phyloP scores from a whole-genome alignment of 2,797 vertebrate species.

The Pseudomugil tenellus region DNA sequence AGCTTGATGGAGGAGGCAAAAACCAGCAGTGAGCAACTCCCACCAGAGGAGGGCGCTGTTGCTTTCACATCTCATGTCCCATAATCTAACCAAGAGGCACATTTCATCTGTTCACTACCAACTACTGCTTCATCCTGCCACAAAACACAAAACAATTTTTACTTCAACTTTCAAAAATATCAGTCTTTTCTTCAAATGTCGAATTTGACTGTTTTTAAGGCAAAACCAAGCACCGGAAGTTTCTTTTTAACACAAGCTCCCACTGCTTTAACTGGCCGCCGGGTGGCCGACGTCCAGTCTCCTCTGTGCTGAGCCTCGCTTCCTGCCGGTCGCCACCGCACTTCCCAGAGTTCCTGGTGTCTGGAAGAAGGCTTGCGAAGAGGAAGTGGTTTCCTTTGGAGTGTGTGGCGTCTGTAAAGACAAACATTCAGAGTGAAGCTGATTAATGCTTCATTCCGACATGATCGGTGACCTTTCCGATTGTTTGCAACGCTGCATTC shows the following conservation, averaged over 20 bases:
- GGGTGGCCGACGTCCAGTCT: constrained; percentile 88
- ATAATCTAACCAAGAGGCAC: constrained; percentile 37
- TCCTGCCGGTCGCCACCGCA: constrained; percentile 62
- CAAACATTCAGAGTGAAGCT: constrained; percentile 12
- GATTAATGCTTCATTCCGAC: not conserved
- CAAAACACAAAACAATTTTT: not conserved
- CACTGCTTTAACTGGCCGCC: constrained; percentile 14
- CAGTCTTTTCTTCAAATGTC: not conserved
- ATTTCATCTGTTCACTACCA: constrained; percentile 4
- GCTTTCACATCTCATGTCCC: constrained; percentile 29
- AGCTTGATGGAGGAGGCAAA: constrained; percentile 44
- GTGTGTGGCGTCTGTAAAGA: constrained; percentile 83
- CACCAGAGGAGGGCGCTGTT: constrained; percentile 66
- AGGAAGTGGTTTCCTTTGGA: constrained; percentile 82
- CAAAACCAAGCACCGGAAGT: constrained; percentile 42
- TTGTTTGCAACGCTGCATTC: constrained; percentile 29
- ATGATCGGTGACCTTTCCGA: not conserved
- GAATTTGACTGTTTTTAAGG: not conserved
- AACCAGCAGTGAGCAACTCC: constrained; percentile 30
- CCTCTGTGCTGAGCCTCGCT: constrained; percentile 88
- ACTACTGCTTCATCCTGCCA: not conserved
- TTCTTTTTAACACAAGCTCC: constrained; percentile 1
- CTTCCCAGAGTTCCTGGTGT: constrained; percentile 86
- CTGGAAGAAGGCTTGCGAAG: constrained; percentile 90
- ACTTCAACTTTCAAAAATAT: not conserved